Conservation (phyloP, 2,113 vertebrate genomes). For the Stictonetta naevosa region DNA sequence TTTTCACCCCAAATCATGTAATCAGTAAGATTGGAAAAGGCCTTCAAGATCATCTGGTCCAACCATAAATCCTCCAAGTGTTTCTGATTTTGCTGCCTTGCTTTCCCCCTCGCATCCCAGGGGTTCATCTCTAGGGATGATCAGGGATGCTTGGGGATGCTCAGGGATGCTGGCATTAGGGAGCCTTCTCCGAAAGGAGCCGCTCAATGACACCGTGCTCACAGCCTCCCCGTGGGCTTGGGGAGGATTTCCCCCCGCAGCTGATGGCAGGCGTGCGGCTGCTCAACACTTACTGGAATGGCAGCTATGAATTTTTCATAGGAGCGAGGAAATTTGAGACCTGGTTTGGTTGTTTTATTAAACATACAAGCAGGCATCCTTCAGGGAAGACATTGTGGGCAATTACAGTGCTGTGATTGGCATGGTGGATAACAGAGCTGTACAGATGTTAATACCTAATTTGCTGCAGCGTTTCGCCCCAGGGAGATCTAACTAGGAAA, state of each 20-base stretch:
- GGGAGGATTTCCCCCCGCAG: neutral
- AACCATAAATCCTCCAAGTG: neutral
- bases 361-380: slow-evolving; percentile 54
- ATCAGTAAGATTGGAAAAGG: no score
- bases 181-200: neutral
- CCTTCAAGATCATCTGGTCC: no score
- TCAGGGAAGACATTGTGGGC: slow-evolving; percentile 15
- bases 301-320: slow-evolving; percentile 64
- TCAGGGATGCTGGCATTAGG: no score
- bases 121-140: neutral
- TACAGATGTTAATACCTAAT: slow-evolving; percentile 42
- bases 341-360: slow-evolving; percentile 59
- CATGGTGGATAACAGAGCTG: neutral
- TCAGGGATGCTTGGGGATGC: neutral
- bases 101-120: neutral
- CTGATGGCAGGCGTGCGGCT: neutral
- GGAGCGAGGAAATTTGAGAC: slow-evolving; percentile 49
- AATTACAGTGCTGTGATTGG: slow-evolving; percentile 2
- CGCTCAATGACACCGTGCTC: neutral
- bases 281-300: neutral
- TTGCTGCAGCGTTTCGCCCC: slow-evolving; percentile 8
- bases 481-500: neutral
- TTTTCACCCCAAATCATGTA: neutral
- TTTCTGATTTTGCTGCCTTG: neutral
- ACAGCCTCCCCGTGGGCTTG: neutral